Evolutionary conservation across 2,797 vertebrate species (phyloP), one percentile per base, ranked within the genome.

Genomic region (Cirrhinus molitorella): DNA sequence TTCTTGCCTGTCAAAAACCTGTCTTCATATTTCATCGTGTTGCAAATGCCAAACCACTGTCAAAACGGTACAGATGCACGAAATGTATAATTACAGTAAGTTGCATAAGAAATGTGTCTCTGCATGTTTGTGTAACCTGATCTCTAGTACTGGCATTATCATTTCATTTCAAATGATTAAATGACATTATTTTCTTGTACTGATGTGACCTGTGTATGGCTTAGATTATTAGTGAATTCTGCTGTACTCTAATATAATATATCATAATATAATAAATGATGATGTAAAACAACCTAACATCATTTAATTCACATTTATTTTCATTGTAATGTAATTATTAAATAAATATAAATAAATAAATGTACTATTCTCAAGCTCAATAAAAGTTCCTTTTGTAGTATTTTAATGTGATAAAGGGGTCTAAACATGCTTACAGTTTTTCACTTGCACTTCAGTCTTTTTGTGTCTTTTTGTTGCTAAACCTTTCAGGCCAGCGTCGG

Each of bases 71-170:
- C 31, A 72, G 28, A 53, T 14, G 28, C 17, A 61, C 16, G 3
- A 47, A 21, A 77, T 77, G 57, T 65, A 34, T 78, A 78, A 78
- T 65, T 78, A 34, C 43, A 9, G 40, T 14, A 0, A 10, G 43
- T 65, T 65, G 57, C 19, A 37, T 23, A 17, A 17, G 21, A 79
- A 23, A 37, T 51, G 3, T 37, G 76, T 49, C 43, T 78, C 25
- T 65, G 45, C 75, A 49, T 78, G 75, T 49, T 49, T 78, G 75
- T 49, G 49, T 23, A 65, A 3, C 28, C 25, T 73, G 70, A 53
- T 72, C 3, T 34, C 28, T 21, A 11, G 17, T 1, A 72, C 2
- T 21, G 23, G 2, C 19, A 8, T 53, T 73, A 14, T 43, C 5
- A 1, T 14, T 47, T 47, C 10, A 47, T 47, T 13, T 31, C 25